Conservation (phyloP, 2,113 vertebrate genomes). For the Tetraodon nigroviridis region DNA sequence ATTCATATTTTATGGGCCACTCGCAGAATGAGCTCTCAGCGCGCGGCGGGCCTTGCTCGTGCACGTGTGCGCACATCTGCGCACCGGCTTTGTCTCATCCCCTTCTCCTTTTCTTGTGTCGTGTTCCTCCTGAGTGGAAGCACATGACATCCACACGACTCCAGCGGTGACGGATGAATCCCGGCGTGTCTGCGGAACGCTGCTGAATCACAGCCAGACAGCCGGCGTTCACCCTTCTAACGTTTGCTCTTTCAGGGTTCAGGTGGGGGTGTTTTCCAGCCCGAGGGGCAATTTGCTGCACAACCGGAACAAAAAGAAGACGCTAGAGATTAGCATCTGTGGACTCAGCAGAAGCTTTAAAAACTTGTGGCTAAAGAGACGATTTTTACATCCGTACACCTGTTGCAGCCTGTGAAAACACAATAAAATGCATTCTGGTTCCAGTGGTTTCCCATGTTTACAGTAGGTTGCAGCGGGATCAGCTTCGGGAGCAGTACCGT, state of each 20-base stretch:
- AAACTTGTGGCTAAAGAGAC: too few relatives aligned
- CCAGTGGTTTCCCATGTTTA: too few relatives aligned
- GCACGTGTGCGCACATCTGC: not conserved
- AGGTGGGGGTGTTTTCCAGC: too few relatives aligned
- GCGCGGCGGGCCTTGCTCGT: slow-evolving; percentile 3
- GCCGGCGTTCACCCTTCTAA: not conserved
- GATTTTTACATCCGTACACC: not conserved
- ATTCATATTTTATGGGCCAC: slow-evolving; percentile 68
- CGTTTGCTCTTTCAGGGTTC: too few relatives aligned
- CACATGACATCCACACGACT: slow-evolving; percentile 56
- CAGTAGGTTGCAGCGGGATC: slow-evolving; percentile 11
- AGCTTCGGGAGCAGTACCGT: slow-evolving; percentile 22
- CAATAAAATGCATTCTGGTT: not conserved
- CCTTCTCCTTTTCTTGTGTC: slow-evolving; percentile 9
- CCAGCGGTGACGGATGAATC: slow-evolving; percentile 47
- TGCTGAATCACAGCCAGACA: slow-evolving; percentile 10
- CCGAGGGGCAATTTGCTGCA: too few relatives aligned
- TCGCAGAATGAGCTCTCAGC: slow-evolving; percentile 50
- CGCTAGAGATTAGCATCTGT: too few relatives aligned
- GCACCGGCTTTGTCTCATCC: not conserved
- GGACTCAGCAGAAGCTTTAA: too few relatives aligned
- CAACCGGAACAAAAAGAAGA: too few relatives aligned
- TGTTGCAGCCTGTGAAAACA: not conserved
- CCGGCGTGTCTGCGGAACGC: slow-evolving; percentile 2
- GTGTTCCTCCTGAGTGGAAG: slow-evolving; percentile 9